Conservation (phyloP, 1,140 invertebrate species). For the Hermetia illucens region DNA sequence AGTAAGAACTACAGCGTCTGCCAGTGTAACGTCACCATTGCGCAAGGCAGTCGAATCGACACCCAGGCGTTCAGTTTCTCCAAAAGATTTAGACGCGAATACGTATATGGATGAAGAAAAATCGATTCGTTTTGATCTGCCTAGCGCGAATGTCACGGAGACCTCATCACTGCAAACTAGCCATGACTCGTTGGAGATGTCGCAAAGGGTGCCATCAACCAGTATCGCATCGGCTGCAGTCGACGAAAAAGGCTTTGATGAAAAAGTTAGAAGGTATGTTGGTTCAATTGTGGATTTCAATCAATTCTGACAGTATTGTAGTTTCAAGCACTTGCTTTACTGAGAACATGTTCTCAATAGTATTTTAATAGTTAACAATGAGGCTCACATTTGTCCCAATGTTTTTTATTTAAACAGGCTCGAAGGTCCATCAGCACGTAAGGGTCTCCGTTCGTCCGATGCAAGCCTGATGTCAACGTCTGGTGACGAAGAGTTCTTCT, state of each 20-base stretch:
- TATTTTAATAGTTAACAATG: background rate
- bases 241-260: background rate
- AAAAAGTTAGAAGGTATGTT: background rate
- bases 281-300: background rate
- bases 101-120: too few species aligned
- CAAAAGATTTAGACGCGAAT: too few species aligned
- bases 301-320: background rate
- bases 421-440: background rate
- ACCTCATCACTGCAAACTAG: background rate
- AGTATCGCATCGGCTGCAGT: background rate
- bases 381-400: background rate
- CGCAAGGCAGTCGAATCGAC: background rate
- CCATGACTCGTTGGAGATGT: background rate
- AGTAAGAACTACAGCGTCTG: background rate
- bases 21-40: background rate
- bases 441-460: background rate
- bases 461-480: slow-evolving; percentile 3
- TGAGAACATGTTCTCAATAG: background rate
- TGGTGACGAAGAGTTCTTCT: slow-evolving; percentile 8
- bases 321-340: slow-evolving; percentile 5
- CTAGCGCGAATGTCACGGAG: background rate
- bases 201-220: background rate
- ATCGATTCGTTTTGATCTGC: slow-evolving; percentile 3
- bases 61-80: too few species aligned
- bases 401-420: too few species aligned